A percentile compares a stretch with the other conserved stretches of the same genome.
Evolutionary conservation across 1,140 invertebrate species (phyloP).

Genomic region (Bombus vancouverensis): DNA sequence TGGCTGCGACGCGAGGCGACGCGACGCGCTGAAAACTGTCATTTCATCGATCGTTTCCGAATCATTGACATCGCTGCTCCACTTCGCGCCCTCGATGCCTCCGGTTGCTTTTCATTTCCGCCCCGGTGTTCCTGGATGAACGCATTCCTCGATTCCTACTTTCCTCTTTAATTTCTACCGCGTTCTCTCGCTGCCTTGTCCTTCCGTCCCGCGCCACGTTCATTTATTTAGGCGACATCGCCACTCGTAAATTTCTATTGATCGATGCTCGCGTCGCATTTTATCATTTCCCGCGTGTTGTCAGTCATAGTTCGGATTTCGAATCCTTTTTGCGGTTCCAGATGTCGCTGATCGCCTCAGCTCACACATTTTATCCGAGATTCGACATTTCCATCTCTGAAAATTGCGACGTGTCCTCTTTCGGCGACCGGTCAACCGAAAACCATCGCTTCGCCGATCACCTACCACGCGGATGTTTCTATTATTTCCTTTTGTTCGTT

Average conservation of each 20-base stretch:
- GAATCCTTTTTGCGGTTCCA: constrained; percentile 7
- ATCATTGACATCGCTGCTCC: constrained; percentile 36
- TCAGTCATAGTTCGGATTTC: background rate
- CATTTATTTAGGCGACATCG: background rate
- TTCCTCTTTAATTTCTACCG: constrained; percentile 23
- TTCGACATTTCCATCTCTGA: constrained; percentile 14
- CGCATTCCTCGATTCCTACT: background rate
- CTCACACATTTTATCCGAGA: background rate
- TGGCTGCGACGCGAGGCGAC: constrained; percentile 2
- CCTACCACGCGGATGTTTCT: background rate
- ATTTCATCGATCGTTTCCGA: constrained; percentile 45
- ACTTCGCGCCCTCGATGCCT: constrained; percentile 17
- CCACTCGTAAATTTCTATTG: background rate
- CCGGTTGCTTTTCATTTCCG: constrained; percentile 29
- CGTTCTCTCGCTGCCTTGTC: background rate
- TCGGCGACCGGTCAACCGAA: background rate
- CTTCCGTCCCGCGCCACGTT: background rate
- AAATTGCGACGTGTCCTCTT: background rate
- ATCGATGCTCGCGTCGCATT: background rate
- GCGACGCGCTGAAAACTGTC: constrained; percentile 32
- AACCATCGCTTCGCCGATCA: background rate
- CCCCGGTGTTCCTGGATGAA: constrained; percentile 16
- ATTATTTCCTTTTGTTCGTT: background rate
- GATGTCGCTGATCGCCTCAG: background rate
- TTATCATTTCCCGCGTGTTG: background rate